Evolutionary conservation across 92 coral and sea anemone genomes (phyloP), one percentile per base, ranked within the genome.

Genomic region (Desmophyllum pertusum): DNA sequence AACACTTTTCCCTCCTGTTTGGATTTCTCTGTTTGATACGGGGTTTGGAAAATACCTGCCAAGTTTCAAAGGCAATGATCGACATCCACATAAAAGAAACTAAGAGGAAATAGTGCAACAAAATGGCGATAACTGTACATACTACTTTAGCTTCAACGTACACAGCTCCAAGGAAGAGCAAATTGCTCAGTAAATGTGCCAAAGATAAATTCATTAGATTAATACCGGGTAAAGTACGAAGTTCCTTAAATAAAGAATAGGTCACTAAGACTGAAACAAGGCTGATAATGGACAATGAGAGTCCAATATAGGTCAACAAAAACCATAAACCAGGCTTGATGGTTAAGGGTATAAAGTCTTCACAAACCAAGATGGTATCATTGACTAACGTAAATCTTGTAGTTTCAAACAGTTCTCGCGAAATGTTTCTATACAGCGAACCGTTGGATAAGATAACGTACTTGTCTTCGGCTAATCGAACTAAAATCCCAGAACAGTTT

Each of bases 21-120:
- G 21, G 80, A 53, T 77, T 88, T 55, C 81, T 80, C 1, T 14
- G 25, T 69, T 64, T 31, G 30, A 73, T 50, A 10, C 61, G 85
- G 61, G 55, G 30, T 45, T 61, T 40, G 4, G 94, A 90, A 45
- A 93, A 91, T 46, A 86, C 84, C 67, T 62, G 52, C 90, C 94
- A 93, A 5, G 93, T 93, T 75, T 82, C 87, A 68, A 88, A 85
- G n/a, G 94, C 94, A 30, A 93, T 91, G 27, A 91, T 59, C 14
- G 93, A 83, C 93, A 91, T 89, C 91, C 94, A 88, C 11, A 72
- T 84, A 75, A 93, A 89, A 30, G 91, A 93, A 27, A 88, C 90
- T 38, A 93, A 76, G 55, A 86, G 79, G 37, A 80, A 65, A 67
- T 73, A 89, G 35, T 93, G 97, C 53, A 84, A 80, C 42, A 89